A percentile compares a stretch with the other conserved stretches of the same genome.
phyloP scores from a whole-genome alignment of 2,113 vertebrate species.

The Anarhynchus alexandrinus region DNA sequence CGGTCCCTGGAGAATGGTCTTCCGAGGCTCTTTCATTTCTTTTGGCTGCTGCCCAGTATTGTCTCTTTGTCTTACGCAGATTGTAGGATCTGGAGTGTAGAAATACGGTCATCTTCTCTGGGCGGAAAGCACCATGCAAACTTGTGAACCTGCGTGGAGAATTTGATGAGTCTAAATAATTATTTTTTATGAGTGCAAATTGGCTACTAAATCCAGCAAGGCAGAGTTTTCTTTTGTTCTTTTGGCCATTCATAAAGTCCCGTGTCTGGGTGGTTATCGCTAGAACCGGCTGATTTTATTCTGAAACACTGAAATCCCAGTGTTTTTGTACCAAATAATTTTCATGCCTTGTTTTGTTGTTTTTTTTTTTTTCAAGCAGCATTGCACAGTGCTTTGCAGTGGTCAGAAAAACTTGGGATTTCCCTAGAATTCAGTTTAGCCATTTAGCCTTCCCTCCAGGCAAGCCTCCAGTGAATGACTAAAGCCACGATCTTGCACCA shows the following conservation, averaged over 20 bases:
- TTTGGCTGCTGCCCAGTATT: slow-evolving; percentile 29
- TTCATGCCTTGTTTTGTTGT: neutral
- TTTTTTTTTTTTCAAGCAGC: neutral
- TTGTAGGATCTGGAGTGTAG: neutral
- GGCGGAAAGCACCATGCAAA: neutral
- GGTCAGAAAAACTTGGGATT: neutral
- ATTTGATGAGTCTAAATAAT: neutral
- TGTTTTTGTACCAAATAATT: neutral
- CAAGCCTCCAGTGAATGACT: neutral
- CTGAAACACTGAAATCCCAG: rapidly evolving
- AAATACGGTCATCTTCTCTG: rapidly evolving
- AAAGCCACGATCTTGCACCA: neutral
- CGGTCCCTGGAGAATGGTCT: neutral
- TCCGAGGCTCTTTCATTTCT: neutral
- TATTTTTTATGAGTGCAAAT: neutral
- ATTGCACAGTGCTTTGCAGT: neutral
- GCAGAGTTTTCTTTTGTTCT: neutral
- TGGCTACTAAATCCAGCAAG: neutral
- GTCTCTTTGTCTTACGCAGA: neutral
- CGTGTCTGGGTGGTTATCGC: rapidly evolving
- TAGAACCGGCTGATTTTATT: rapidly evolving
- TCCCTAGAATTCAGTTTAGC: slow-evolving; percentile 38
- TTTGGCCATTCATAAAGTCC: neutral
- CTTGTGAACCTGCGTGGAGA: neutral
- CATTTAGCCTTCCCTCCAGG: neutral